Evolutionary conservation across 2,797 vertebrate species (phyloP).

Genomic region (Sebastes glaucus): DNA sequence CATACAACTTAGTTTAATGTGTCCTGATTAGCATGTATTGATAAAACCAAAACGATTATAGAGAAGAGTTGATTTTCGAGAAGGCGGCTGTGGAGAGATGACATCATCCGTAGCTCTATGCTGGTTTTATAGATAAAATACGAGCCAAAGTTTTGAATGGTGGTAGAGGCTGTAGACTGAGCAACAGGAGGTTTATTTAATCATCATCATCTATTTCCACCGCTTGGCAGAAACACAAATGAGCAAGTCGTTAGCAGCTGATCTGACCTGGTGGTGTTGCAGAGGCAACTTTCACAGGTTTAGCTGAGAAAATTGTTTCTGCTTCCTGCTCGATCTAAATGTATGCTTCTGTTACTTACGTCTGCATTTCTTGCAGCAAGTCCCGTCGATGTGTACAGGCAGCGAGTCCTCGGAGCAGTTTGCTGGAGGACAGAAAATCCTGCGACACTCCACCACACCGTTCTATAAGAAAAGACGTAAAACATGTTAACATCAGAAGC

Average conservation of each 20-base stretch:
- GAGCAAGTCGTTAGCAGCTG: background rate
- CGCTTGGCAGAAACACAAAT: background rate
- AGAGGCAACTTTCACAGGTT: background rate
- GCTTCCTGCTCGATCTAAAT: background rate
- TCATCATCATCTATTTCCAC: background rate
- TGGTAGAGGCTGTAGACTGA: background rate
- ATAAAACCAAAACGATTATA: background rate
- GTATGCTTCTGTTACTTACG: constrained; percentile 81
- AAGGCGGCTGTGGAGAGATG: no score
- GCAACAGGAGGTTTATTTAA: background rate
- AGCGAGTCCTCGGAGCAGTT: constrained; percentile 88
- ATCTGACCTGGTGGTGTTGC: background rate
- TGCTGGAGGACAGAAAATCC: constrained; percentile 89
- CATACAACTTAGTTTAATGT: no score
- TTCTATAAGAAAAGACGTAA: constrained; percentile 73
- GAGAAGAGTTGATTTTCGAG: background rate
- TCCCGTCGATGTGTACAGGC: constrained; percentile 85
- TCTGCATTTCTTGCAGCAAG: constrained; percentile 92
- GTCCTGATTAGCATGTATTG: background rate
- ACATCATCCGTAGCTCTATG: background rate
- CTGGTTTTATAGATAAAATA: background rate
- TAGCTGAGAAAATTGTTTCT: background rate
- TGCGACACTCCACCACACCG: constrained; percentile 89
- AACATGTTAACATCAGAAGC: background rate
- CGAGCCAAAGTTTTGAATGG: background rate